Conservation (phyloP, 2,888 invertebrate species). For the Onchidella celtica region DNA sequence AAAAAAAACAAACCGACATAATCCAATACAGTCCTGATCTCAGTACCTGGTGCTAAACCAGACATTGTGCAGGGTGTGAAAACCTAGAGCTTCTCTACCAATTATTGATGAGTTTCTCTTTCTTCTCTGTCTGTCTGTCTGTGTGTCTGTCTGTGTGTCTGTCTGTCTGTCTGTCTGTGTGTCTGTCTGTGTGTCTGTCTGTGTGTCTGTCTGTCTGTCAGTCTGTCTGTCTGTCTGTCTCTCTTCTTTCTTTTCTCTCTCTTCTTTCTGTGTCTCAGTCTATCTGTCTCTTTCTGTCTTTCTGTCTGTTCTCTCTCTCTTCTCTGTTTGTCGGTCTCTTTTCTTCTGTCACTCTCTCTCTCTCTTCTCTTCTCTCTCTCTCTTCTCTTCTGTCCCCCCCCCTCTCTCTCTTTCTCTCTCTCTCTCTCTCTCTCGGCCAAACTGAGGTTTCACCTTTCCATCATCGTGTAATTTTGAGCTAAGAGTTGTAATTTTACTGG, state of each 20-base stretch:
- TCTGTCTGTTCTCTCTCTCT: no score
- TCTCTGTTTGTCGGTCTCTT: background rate
- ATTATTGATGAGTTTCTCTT: background rate
- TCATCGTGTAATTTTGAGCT: no score
- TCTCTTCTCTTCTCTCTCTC: conserved; percentile 1
- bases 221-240: conserved; percentile 19
- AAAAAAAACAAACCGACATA: no score
- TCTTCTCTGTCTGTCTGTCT: background rate
- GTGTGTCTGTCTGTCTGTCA: conserved; percentile 2
- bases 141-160: conserved; percentile 15
- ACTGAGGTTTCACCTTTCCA: no score
- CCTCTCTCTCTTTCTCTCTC: conserved; percentile 30
- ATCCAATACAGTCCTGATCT: no score
- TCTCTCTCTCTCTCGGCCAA: background rate
- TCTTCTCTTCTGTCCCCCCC: conserved; percentile 9
- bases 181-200: conserved; percentile 27
- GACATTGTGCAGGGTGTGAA: no score
- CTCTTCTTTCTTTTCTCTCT: background rate
- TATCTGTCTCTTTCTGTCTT: no score
- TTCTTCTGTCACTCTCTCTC: conserved; percentile 35
- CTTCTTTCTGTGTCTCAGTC: no score
- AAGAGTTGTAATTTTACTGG: no score
- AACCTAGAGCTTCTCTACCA: background rate
- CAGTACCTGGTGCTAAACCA: no score
- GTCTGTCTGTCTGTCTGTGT: conserved; percentile 19